Evolutionary conservation across 2,797 vertebrate species (phyloP), one percentile per base, ranked within the genome.

Genomic region (Erethizon dorsatum): DNA sequence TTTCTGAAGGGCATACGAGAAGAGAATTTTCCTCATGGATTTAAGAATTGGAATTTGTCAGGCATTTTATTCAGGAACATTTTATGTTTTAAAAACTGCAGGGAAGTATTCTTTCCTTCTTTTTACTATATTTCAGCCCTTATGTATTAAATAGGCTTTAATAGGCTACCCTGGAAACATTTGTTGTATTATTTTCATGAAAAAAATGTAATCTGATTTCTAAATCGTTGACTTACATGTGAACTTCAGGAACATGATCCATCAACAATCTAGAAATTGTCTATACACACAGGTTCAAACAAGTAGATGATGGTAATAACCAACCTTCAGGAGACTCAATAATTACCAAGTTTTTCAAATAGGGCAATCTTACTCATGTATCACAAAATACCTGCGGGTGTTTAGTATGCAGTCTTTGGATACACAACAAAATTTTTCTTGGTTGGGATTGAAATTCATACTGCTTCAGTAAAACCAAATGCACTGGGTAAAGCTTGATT

Each of bases 161-260:
- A 89, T 69, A 93, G 50, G 50, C 83, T 77, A 82, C 26, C 52
- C 26, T 82, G 41, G 18, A 87, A 94, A 13, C 31, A 61, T 85
- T 88, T 90, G 50, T 77, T 88, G 12, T 73, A 82, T 92, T 96
- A 90, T 94, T 93, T 95, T 73, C 85, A 26, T 65, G 47, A 77
- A 50, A 75, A 85, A 91, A 90, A 78, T 90, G 31, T 59, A 88
- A 80, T 78, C 37, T 94, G 41, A 86, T 92, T 94, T 88, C 73
- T 95, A 56, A 83, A 67, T 83, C 83, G 78, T 59, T 95, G 65
- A 87, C 59, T 88, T 87, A 31, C 24, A 41, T 28, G 11, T 56
- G 63, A 96, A 77, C 37, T 67, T 91, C 92, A 85, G 77, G 54
- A 85, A 63, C 54, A 67, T 37, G 93, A 22, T 83, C 28, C 69